Evolutionary conservation across 2,888 invertebrate species (phyloP).

Genomic region (Lithophane leautieri): DNA sequence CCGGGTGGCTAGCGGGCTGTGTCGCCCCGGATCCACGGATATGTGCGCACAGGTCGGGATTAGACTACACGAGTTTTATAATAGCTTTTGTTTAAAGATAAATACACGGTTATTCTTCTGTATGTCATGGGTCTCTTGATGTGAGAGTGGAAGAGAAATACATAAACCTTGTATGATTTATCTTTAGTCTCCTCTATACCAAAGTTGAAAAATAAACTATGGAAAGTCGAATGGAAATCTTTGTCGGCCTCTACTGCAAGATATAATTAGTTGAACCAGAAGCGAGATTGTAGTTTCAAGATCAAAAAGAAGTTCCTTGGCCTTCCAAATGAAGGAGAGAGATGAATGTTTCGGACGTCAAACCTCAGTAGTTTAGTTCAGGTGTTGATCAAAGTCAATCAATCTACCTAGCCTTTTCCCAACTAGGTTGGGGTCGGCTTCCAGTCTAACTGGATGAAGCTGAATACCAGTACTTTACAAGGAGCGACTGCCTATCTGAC

Average conservation of each 20-base stretch:
- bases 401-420: too few species aligned
- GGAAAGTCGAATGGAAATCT: too few species aligned
- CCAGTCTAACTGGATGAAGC: too few species aligned
- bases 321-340: neutral
- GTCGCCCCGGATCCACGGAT: constrained; percentile 76
- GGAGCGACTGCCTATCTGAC: too few species aligned
- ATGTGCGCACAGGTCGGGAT: constrained; percentile 75
- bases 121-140: neutral
- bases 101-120: neutral
- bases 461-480: too few species aligned
- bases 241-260: neutral
- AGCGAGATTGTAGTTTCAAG: too few species aligned
- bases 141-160: neutral
- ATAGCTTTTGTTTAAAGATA: constrained; percentile 3
- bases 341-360: neutral
- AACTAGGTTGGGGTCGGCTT: too few species aligned
- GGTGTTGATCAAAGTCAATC: too few species aligned
- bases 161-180: neutral
- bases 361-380: too few species aligned
- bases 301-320: too few species aligned
- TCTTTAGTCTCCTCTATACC: neutral
- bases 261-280: neutral
- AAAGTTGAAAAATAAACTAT: neutral
- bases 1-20: constrained; percentile 79
- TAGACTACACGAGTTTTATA: constrained; percentile 47